phyloP scores from a whole-genome alignment of 35 echinoderm and acorn worm species.

The Holothuria glaberrima region DNA sequence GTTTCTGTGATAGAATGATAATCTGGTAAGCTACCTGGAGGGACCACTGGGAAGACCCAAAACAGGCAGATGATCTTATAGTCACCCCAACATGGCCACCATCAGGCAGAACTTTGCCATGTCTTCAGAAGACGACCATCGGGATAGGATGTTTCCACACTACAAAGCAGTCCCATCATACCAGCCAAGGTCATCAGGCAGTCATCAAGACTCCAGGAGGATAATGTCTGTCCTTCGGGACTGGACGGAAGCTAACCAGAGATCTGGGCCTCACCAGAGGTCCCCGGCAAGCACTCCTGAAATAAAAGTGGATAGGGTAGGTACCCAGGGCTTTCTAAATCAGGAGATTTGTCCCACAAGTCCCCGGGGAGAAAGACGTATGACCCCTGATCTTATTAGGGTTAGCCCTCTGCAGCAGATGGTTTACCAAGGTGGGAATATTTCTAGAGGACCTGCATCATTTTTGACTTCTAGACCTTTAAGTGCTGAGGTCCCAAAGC shows the following conservation, averaged over 20 bases:
- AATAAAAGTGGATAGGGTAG: background rate
- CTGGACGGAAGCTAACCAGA: slow-evolving; percentile 1
- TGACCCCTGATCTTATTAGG: slow-evolving; percentile 41
- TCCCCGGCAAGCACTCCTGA: background rate
- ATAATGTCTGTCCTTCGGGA: slow-evolving; percentile 8
- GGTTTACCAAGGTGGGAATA: background rate
- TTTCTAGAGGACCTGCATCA: background rate
- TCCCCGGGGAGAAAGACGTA: background rate
- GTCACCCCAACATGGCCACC: too few relatives aligned
- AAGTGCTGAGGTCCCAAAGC: too few relatives aligned
- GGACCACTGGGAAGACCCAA: too few relatives aligned
- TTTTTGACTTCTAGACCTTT: too few relatives aligned
- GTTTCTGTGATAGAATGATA: too few relatives aligned
- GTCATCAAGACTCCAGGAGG: background rate
- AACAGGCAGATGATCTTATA: too few relatives aligned
- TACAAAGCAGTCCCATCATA: background rate
- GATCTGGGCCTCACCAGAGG: background rate
- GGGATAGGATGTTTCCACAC: background rate
- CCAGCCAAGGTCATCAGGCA: background rate
- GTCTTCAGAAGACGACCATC: too few relatives aligned
- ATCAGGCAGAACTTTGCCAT: too few relatives aligned
- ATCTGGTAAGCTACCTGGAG: too few relatives aligned
- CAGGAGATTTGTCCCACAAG: background rate
- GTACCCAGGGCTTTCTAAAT: background rate
- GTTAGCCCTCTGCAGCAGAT: background rate